Percentiles rank a stretch among this genome's conserved stretches.
These are phyloP conservation scores for Tupiocoris notatus DNA, from an alignment of 2,888 invertebrate genomes.

Conservation along the genomic window DNA sequence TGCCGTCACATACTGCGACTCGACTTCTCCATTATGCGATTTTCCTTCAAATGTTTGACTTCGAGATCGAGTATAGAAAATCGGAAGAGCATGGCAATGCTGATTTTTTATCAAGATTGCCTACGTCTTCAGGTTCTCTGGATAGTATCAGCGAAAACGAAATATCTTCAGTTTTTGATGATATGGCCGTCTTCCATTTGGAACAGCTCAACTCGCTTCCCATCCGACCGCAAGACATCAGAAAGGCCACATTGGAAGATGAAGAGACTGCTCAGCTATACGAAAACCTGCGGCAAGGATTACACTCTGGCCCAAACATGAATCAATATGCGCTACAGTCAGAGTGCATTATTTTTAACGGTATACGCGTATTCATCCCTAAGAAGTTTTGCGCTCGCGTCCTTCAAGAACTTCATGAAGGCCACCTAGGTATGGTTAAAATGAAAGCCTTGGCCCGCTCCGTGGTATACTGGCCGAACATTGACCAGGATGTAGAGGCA, in stretches of 20 bases:
- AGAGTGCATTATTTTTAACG: slow-evolving; percentile 22
- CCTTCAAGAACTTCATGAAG: slow-evolving; percentile 8
- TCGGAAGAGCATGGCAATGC: slow-evolving; percentile 30
- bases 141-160: slow-evolving; percentile 14
- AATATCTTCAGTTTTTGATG: neutral
- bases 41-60: slow-evolving; percentile 30
- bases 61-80: slow-evolving; percentile 20
- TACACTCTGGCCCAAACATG: neutral
- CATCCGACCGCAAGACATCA: slow-evolving; percentile 1
- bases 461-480: slow-evolving; percentile 16
- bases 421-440: slow-evolving; percentile 2
- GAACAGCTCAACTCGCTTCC: slow-evolving; percentile 10
- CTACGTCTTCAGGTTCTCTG: slow-evolving; percentile 4
- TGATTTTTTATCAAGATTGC: slow-evolving; percentile 21
- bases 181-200: slow-evolving; percentile 1
- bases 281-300: neutral
- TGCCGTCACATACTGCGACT: slow-evolving; percentile 6
- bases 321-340: slow-evolving; percentile 8
- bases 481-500: slow-evolving; percentile 6
- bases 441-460: slow-evolving; percentile 26
- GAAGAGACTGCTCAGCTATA: neutral
- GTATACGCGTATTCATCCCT: slow-evolving; percentile 26
- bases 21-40: slow-evolving; percentile 26
- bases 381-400: neutral
- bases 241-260: slow-evolving; percentile 10